phyloP scores from a whole-genome alignment of 2,113 vertebrate species.

The Brachionichthys hirsutus region DNA sequence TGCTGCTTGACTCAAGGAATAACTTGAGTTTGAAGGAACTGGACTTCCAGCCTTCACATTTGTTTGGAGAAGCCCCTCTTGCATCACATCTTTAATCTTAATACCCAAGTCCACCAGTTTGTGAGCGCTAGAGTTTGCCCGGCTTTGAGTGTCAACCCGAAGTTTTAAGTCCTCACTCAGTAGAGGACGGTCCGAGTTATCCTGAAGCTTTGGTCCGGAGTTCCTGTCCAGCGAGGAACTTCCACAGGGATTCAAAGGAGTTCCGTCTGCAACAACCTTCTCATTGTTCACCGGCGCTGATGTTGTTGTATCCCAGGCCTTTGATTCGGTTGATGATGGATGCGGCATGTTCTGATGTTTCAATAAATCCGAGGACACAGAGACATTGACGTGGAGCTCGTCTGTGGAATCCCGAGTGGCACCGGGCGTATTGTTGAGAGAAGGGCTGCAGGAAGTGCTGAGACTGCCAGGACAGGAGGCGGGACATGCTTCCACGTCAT shows the following conservation, averaged over 20 bases:
- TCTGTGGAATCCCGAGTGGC: slow-evolving; percentile 24
- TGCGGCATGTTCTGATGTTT: slow-evolving; percentile 11
- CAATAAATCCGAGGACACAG: slow-evolving; percentile 14
- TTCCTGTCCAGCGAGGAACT: slow-evolving; percentile 51
- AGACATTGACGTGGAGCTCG: slow-evolving; percentile 12
- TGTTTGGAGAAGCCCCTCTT: slow-evolving; percentile 49
- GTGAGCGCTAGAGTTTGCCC: slow-evolving; percentile 68
- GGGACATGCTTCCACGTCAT: slow-evolving; percentile 22
- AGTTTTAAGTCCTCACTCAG: slow-evolving; percentile 68
- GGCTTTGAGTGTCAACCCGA: slow-evolving; percentile 69
- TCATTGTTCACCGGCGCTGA: slow-evolving; percentile 70
- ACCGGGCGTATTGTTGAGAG: slow-evolving; percentile 16
- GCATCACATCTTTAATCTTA: slow-evolving; percentile 77
- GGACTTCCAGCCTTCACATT: slow-evolving; percentile 50
- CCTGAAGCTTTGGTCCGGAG: slow-evolving; percentile 60
- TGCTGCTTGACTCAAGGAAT: slow-evolving; percentile 71
- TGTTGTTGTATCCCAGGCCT: slow-evolving; percentile 36
- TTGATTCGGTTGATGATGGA: slow-evolving; percentile 49
- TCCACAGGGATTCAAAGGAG: slow-evolving; percentile 48
- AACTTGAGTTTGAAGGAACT: slow-evolving; percentile 66
- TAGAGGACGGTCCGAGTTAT: slow-evolving; percentile 64
- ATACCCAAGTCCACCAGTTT: slow-evolving; percentile 81
- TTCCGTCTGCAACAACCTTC: slow-evolving; percentile 54
- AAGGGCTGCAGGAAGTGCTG: slow-evolving; percentile 22
- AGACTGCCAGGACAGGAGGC: slow-evolving; percentile 15